phyloP scores from a whole-genome alignment of 2,113 vertebrate species.

The Rhodinocichla rosea region DNA sequence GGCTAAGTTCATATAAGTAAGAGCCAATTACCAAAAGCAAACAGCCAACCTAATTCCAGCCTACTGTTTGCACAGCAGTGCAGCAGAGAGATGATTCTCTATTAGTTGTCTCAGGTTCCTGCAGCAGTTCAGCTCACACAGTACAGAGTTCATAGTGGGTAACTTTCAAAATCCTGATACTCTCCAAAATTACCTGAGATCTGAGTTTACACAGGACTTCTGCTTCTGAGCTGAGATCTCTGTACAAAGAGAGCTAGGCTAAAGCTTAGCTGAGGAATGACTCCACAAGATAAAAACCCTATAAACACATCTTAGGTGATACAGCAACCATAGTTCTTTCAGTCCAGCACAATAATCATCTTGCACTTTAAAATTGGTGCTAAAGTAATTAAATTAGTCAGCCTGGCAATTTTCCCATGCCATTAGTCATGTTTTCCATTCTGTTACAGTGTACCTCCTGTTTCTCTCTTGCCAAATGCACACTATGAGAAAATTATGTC shows the following conservation, averaged over 20 bases:
- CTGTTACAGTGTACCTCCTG: conserved; percentile 81
- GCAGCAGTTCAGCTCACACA: neutral
- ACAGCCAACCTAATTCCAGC: neutral
- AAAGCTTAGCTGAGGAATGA: neutral
- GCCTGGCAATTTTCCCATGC: neutral
- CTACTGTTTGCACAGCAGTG: neutral
- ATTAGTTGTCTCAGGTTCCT: neutral
- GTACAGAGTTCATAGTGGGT: neutral
- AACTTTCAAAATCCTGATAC: neutral
- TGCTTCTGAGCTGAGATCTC: neutral
- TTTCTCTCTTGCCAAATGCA: conserved; percentile 87
- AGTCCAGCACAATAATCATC: neutral
- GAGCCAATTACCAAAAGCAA: neutral
- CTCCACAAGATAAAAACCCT: neutral
- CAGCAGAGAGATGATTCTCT: neutral
- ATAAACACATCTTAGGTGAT: neutral
- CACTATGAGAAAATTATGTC: conserved; percentile 90
- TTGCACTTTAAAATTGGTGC: neutral
- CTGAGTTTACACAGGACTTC: neutral
- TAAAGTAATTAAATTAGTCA: neutral
- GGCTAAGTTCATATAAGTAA: neutral
- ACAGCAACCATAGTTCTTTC: neutral
- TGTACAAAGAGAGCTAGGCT: neutral
- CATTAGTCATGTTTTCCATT: neutral
- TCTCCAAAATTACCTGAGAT: neutral